Conservation (phyloP, 2,113 vertebrate genomes). For the Callipepla squamata region DNA sequence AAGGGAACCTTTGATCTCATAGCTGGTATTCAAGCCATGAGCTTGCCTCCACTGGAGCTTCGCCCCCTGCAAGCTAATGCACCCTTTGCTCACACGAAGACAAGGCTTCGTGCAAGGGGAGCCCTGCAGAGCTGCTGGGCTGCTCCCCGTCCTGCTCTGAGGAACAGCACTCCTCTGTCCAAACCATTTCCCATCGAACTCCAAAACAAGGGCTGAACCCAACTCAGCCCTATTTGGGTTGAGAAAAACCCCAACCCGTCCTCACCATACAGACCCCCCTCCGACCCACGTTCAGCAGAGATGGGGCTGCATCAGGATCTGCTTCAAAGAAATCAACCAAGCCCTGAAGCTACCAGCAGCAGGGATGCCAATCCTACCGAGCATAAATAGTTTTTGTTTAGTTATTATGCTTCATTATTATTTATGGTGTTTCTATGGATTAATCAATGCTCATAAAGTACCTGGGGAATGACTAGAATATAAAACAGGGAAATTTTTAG, state of each 20-base stretch:
- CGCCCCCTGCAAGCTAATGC: background rate
- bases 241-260: background rate
- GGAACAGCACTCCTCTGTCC: background rate
- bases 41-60: background rate
- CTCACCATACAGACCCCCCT: background rate
- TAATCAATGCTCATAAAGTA: conserved; percentile 52
- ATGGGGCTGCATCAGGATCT: background rate
- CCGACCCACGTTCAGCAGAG: background rate
- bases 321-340: background rate
- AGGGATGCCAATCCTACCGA: background rate
- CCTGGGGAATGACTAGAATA: conserved; percentile 21
- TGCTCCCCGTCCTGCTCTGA: background rate
- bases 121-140: background rate
- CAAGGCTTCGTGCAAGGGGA: background rate
- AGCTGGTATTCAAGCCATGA: background rate
- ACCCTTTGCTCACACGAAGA: background rate
- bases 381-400: conserved; percentile 44
- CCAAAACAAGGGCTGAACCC: background rate
- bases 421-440: conserved; percentile 58
- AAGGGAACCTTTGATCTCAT: conserved; percentile 54
- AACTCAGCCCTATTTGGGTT: rapidly evolving
- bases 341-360: background rate
- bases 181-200: background rate
- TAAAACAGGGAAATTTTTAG: background rate
- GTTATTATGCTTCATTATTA: conserved; percentile 61